Percentiles rank a stretch among this genome's conserved stretches.
Evolutionary conservation across 2,888 invertebrate genomes (phyloP).

Genomic region (Mimumesa dahlbomi): DNA sequence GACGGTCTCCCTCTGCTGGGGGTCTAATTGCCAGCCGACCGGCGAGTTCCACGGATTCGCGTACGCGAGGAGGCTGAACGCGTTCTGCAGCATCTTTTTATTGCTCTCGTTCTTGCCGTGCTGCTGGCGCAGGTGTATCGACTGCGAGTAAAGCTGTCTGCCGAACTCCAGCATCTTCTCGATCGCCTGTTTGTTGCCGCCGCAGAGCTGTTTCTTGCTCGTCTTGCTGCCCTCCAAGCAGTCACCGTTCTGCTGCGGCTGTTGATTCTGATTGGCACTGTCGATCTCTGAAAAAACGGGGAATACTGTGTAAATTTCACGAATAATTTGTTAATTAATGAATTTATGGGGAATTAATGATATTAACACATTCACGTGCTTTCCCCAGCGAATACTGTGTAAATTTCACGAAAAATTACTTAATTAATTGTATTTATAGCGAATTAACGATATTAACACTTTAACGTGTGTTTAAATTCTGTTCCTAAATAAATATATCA

Average conservation of each 20-base stretch:
- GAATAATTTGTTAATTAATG: too few species aligned
- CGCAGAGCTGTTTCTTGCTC: constrained; percentile 82
- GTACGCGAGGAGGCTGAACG: constrained; percentile 98
- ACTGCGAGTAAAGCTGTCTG: constrained; percentile 95
- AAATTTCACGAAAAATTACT: too few species aligned
- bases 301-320: too few species aligned
- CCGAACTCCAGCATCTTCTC: constrained; percentile 97
- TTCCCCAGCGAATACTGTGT: too few species aligned
- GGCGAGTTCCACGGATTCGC: constrained; percentile 99
- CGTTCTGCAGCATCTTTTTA: constrained; percentile 97
- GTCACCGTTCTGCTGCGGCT: constrained; percentile 68
- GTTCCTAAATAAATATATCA: too few species aligned
- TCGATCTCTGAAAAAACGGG: constrained; percentile 81
- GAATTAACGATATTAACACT: too few species aligned
- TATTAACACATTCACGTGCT: too few species aligned
- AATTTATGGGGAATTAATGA: too few species aligned
- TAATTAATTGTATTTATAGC: too few species aligned
- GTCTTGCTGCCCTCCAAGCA: constrained; percentile 65
- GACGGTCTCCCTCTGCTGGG: constrained; percentile 96
- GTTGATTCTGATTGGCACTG: constrained; percentile 71
- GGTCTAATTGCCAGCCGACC: constrained; percentile 96
- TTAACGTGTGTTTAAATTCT: too few species aligned
- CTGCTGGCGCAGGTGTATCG: constrained; percentile 90
- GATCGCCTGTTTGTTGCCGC: constrained; percentile 90
- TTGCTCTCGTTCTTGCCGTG: constrained; percentile 90